Conservation (phyloP, 2,888 invertebrate species). For the Tetragonula carbonaria region DNA sequence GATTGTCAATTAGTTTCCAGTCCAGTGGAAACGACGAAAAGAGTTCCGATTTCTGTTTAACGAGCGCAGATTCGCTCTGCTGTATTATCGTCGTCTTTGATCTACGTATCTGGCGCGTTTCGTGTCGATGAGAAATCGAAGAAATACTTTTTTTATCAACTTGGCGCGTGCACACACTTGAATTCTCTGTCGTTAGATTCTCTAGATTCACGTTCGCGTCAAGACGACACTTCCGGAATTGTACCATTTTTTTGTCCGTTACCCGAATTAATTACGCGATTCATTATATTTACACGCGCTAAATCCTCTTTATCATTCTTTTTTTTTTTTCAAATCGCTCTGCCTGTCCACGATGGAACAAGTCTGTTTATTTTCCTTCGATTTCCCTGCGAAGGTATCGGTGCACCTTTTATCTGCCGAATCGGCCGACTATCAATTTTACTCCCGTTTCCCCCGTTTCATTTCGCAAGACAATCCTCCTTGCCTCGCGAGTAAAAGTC, state of each 20-base stretch:
- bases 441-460: background rate
- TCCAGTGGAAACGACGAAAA: conserved; percentile 13
- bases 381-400: conserved; percentile 23
- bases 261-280: conserved; percentile 19
- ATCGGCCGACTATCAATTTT: conserved; percentile 17
- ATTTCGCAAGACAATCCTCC: background rate
- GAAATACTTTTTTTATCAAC: background rate
- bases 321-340: background rate
- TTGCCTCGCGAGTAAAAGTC: background rate
- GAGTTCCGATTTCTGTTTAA: conserved; percentile 24
- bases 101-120: background rate
- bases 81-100: background rate
- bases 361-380: conserved; percentile 36
- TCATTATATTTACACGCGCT: conserved; percentile 3
- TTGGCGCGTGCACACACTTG: background rate
- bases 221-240: no score
- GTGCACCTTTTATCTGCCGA: background rate
- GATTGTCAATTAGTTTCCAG: conserved; percentile 3
- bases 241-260: background rate
- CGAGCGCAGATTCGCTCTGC: background rate
- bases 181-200: background rate
- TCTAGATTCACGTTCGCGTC: background rate
- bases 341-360: background rate
- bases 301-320: background rate
- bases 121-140: background rate